Base-by-base conservation (phyloP, 2,113 vertebrate species). In the Dromaius novaehollandiae region DNA sequence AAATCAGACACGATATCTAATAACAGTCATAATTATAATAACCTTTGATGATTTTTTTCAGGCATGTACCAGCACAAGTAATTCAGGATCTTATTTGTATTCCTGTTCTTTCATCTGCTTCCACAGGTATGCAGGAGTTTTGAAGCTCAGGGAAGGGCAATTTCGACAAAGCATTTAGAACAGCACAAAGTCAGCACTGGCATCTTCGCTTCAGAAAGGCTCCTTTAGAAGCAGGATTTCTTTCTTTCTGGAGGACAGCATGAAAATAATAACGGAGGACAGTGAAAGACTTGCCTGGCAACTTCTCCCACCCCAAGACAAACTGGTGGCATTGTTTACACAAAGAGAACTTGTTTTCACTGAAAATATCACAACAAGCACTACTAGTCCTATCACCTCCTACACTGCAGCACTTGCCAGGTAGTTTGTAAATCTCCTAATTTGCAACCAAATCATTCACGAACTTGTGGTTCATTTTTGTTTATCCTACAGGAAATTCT, bases 11-110 rank as follows among this genome's bases (percentile, higher is more conserved):
- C 0, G 82, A 40, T 97, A 96, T 95, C 96, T 97, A 94, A 91
- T 94, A 97, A 95, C 92, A 89, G 75, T 68, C 63, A 74, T 91
- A 94, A 97, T 97, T 96, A 96, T 80, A 96, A 97, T 93, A 97
- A 89, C 75, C 92, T 97, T 97, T 96, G 95, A 97, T 96, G 94
- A 89, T 92, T 95, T 93, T 95, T 96, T 96, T 82, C 92, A 96
- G 89, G 44, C 95, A 86, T 95, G 92, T 97, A 93, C 58, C 78
- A 96, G 91, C 96, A 97, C 60, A 92, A 95, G 81, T 82, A 91
- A 80, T 58, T 89, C 66, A 51, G 50, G 83, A 95, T 88, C 94
- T 96, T 95, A 93, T 60, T 95, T 94, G 68, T 91, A 88, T 58
- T 79, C n/a, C 17, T 75, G 32, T 61, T 64, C 85, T 93, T 95